A percentile compares a stretch with the other conserved stretches of the same genome.
Evolutionary conservation across 2,888 invertebrate genomes (phyloP).

Genomic region (Amiota communis): DNA sequence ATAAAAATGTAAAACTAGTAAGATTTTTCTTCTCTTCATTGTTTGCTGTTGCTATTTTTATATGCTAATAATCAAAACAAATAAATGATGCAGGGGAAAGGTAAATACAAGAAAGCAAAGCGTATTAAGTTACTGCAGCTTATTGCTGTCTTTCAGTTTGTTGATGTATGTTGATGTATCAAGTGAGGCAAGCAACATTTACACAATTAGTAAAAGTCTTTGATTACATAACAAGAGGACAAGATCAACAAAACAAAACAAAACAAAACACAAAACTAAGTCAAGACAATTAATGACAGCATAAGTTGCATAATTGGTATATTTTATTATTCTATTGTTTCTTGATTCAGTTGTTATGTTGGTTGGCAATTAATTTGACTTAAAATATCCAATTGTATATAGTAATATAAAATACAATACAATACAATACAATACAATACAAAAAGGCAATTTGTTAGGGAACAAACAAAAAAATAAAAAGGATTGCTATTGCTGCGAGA

Average conservation of each 20-base stretch:
- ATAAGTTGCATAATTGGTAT: not conserved
- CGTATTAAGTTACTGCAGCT: slow-evolving; percentile 1
- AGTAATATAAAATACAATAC: too few relatives aligned
- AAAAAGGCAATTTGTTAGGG: not conserved
- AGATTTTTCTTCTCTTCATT: not conserved
- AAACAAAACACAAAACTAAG: not conserved
- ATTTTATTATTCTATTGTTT: not conserved
- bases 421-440: too few relatives aligned
- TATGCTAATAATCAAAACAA: slow-evolving; percentile 13
- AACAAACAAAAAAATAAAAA: not conserved
- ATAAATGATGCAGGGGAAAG: not conserved
- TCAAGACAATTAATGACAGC: not conserved
- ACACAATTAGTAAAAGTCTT: not conserved
- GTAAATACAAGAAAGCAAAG: slow-evolving; percentile 5
- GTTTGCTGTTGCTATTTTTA: not conserved
- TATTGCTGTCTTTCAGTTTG: not conserved
- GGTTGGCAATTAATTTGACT: slow-evolving; percentile 18
- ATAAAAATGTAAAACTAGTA: too few relatives aligned
- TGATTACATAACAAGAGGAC: not conserved
- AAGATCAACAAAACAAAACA: not conserved
- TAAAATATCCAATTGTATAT: not conserved
- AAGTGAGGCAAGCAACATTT: not conserved
- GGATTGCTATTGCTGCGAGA: not conserved
- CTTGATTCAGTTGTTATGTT: not conserved
- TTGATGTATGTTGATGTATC: not conserved